phyloP scores from a whole-genome alignment of 2,888 invertebrate genomes.

The Leistus spinibarbis region DNA sequence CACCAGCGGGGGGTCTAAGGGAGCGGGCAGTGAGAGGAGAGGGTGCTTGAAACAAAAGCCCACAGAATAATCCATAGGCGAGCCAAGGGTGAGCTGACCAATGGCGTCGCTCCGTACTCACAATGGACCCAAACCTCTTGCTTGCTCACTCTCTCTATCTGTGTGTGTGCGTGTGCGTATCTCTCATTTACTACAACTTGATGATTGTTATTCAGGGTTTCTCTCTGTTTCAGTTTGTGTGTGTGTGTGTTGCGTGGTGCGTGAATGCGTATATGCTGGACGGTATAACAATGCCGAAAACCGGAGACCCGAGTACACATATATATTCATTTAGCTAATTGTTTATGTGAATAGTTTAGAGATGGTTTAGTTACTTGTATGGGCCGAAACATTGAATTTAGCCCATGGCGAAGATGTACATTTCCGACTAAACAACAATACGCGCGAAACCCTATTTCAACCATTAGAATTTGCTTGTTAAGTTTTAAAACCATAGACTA shows the following conservation, averaged over 20 bases:
- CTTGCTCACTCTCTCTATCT: constrained; percentile 41
- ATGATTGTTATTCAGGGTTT: constrained; percentile 38
- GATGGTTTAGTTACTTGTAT: constrained; percentile 11
- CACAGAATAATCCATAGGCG: constrained; percentile 58
- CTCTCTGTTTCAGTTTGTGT: constrained; percentile 35
- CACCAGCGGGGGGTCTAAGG: not conserved
- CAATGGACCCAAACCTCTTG: constrained; percentile 43
- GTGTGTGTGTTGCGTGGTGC: not conserved
- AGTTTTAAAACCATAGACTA: no score
- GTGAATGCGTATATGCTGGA: not conserved
- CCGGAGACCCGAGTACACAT: constrained; percentile 41
- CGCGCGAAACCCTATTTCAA: not conserved
- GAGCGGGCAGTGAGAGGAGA: not conserved
- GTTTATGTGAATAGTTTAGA: constrained; percentile 42
- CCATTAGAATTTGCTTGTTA: no score
- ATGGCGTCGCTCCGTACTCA: constrained; percentile 47
- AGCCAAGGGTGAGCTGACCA: constrained; percentile 58
- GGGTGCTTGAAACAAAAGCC: constrained; percentile 58
- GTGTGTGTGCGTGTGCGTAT: constrained; percentile 1
- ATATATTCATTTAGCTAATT: constrained; percentile 47
- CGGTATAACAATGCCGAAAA: not conserved
- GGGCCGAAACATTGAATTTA: not conserved
- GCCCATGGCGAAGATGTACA: not conserved
- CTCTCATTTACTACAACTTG: constrained; percentile 40
- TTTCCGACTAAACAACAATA: no score